Evolutionary conservation across 2,797 vertebrate genomes (phyloP), one percentile per base, ranked within the genome.

Genomic region (Esox masquinongy): DNA sequence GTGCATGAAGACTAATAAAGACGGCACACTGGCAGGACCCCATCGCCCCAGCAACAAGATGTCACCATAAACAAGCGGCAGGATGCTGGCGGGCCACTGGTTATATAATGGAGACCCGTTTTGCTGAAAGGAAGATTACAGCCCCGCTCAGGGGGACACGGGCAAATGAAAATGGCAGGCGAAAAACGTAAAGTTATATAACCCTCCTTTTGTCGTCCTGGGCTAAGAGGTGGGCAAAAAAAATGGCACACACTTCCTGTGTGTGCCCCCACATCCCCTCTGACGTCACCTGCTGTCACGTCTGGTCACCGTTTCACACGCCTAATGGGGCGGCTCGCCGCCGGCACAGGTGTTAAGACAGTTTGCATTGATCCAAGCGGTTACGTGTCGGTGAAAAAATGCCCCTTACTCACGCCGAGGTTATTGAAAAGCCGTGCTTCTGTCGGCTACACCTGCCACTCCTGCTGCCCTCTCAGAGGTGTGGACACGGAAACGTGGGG

Each of bases 21-120:
- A 92, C 75, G 22, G 36, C 86, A 90, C 74, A 84, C 79, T 84
- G 88, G 87, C 85, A 90, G 88, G 88, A 90, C 87, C 88, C 86
- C 50, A 80, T 81, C 84, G 80, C 88, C 87, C 86, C 85, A 85
- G 88, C 90, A 93, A 88, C 91, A 83, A 90, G 83, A 93, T 90
- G 88, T 93, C 90, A 93, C 85, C 80, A 79, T 89, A 92, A 94
- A 92, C 91, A 94, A 91, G 90, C 91, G 91, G 84, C 92, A 91
- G 90, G 91, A 93, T 66, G 29, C 86, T 93, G 92, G 91, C 91
- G 92, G 85, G 87, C 74, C 91, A 83, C 81, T 92, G 89, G 84
- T 93, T 92, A 90, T 90, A 90, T 92, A 91, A 93, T 68, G 82
- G 78, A 84, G 84, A 91, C 90, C 86, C 83, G 82, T 82, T 90